Evolutionary conservation across 2,888 invertebrate genomes (phyloP), one percentile per base, ranked within the genome.

Genomic region (Anodontia alba): DNA sequence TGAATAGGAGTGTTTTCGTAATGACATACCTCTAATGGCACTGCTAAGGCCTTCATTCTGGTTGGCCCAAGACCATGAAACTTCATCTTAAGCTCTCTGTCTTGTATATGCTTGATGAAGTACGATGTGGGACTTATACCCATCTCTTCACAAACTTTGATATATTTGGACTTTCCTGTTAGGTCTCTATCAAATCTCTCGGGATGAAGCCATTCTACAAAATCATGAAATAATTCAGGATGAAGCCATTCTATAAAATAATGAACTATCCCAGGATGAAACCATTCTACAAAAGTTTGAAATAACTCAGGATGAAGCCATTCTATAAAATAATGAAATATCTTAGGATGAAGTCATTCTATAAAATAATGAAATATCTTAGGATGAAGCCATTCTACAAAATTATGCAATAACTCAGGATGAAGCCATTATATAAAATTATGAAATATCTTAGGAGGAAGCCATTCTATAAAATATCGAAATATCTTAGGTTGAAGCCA

Each of bases 11-110:
- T n/a, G n/a, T n/a, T n/a, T n/a, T n/a, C n/a, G n/a, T n/a, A n/a
- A n/a, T n/a, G n/a, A n/a, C 46, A 81, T 84, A 94, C 94, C 87
- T 92, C 93, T 51, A 94, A 82, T 0, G 93, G 91, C 1, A 92
- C 88, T 10, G 93, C 89, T 46, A 94, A 84, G 20, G 94, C 93
- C 71, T 91, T 92, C 73, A 92, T 87, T 38, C 93, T 90, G 20
- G 83, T 75, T 7, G 91, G 88, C 8, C 93, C 94, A 2, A 94
- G 90, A 15, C 92, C 92, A 67, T 92, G 92, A 76, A 92, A 91
- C 46, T 89, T 85, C 86, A 93, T 90, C 73, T 86, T 86, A 1
- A 93, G 80, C 78, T 87, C 88, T 75, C 86, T 87, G 57, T 91
- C 90, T 54, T 88, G 83, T 46, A 91, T 86, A 76, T 92, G 91